Evolutionary conservation across 2,888 invertebrate genomes (phyloP), one percentile per base, ranked within the genome.

Genomic region (Diarsia rubi): DNA sequence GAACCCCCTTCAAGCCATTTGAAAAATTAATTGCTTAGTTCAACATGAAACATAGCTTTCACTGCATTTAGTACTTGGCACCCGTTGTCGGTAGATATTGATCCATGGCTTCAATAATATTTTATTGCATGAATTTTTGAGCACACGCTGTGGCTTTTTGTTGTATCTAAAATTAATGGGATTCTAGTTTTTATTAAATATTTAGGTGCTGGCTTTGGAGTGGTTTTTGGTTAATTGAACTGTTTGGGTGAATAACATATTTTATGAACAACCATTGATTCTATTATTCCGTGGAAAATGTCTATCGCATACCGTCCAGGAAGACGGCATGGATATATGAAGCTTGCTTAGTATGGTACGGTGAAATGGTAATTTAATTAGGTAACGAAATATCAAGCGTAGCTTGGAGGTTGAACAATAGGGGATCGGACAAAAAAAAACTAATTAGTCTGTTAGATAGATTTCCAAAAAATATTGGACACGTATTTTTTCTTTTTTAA

Each of bases 11-110:
- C 69, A 60, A 70, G 68, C 78, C 65, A 81, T 83, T 84, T 74
- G 69, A 84, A 83, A 84, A 84, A 84, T 81, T 74, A 83, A 83
- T 78, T 78, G 73, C 84, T 64, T 62, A 84, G 72, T 81, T 31
- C 78, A 73, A 81, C 62, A 47, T 62, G 69, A 71, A 70, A 84
- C 52, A 73, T 68, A 62, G 49, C 57, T 75, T 81, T 65, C 72
- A 72, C 65, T 71, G 68, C 67, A 80, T 81, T 70, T 69, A 68
- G 67, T 77, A 64, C 57, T 75, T 67, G 66, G 52, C 66, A 67
- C 63, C 57, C 54, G 27, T 14, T 47, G 63, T 63, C 37, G 75
- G 57, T 47, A 16, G 49, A n/a, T 57, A 71, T 79, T 59, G 82
- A 82, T 82, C 47, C 63, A 70, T 68, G 67, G 60, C 49, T 65